Evolutionary conservation across 1,140 invertebrate species (phyloP).

Genomic region (Ceratosolen fusciceps): DNA sequence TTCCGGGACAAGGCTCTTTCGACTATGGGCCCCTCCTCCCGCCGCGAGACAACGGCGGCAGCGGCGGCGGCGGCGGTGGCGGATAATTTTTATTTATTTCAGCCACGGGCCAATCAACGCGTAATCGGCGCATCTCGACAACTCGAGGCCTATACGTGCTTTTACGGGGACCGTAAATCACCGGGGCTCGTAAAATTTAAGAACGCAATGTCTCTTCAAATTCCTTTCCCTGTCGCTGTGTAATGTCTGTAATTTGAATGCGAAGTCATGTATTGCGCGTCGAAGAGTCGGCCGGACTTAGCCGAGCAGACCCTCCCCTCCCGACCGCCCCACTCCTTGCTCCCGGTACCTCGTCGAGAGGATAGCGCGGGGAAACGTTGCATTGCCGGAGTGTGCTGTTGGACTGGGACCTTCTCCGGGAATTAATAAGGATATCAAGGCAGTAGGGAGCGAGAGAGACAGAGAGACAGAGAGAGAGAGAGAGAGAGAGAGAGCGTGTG

Average conservation of each 20-base stretch:
- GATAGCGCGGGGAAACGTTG: too few species aligned
- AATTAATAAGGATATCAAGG: neutral
- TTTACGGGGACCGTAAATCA: conserved; percentile 42
- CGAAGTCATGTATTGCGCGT: neutral
- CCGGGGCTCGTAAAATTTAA: conserved; percentile 1
- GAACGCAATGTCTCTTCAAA: conserved; percentile 25
- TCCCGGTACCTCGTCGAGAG: neutral
- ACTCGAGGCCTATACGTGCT: neutral
- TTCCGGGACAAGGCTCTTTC: too few species aligned
- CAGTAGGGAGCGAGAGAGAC: neutral
- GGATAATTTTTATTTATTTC: conserved; percentile 12
- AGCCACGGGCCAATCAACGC: neutral
- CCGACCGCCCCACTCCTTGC: too few species aligned
- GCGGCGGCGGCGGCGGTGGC: too few species aligned
- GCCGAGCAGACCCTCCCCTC: too few species aligned
- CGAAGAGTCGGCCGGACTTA: neutral
- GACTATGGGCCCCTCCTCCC: too few species aligned
- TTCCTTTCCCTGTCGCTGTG: neutral
- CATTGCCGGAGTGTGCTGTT: too few species aligned
- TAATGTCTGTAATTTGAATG: conserved; percentile 36
- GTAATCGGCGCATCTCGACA: conserved; percentile 23
- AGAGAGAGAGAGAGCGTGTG: too few species aligned
- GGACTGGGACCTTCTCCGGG: too few species aligned
- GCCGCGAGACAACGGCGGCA: too few species aligned
- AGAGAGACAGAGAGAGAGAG: too few species aligned